Conservation (phyloP, 1,140 invertebrate genomes). For the Cyclina sinensis region DNA sequence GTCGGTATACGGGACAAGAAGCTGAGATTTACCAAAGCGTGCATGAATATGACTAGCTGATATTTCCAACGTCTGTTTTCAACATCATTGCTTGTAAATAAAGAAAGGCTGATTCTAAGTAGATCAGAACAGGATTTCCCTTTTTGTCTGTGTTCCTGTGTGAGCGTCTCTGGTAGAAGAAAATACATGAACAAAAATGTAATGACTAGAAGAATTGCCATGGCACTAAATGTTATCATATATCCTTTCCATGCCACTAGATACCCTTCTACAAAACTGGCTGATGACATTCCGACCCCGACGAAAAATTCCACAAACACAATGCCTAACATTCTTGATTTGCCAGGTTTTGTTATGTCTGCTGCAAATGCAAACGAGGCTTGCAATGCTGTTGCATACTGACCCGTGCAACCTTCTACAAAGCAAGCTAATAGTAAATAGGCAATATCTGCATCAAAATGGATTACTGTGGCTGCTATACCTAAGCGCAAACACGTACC, state of each 20-base stretch:
- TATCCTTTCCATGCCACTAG: slow-evolving; percentile 24
- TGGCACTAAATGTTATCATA: slow-evolving; percentile 33
- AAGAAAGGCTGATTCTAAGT: slow-evolving; percentile 40
- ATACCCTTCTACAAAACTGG: slow-evolving; percentile 33
- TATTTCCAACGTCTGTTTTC: slow-evolving; percentile 57
- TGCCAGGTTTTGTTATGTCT: slow-evolving; percentile 48
- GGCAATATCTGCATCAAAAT: slow-evolving; percentile 14
- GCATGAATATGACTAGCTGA: slow-evolving; percentile 23
- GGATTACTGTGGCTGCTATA: slow-evolving; percentile 4
- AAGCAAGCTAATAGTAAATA: slow-evolving; percentile 44
- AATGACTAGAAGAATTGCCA: slow-evolving; percentile 29
- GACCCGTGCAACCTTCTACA: slow-evolving; percentile 51
- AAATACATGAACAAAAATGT: slow-evolving; percentile 13
- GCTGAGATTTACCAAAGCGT: slow-evolving; percentile 8
- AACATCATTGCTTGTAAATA: slow-evolving; percentile 41
- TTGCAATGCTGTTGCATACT: slow-evolving; percentile 30
- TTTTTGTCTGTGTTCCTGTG: not conserved
- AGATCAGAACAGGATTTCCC: not conserved
- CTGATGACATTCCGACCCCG: slow-evolving; percentile 6
- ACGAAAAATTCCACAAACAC: slow-evolving; percentile 24
- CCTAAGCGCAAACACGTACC: slow-evolving; percentile 26
- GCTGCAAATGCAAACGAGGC: slow-evolving; percentile 48
- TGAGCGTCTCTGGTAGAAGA: slow-evolving; percentile 34
- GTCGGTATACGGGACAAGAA: slow-evolving; percentile 15
- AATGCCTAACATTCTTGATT: slow-evolving; percentile 26